A percentile compares a stretch with the other conserved stretches of the same genome.
These are phyloP conservation scores for Mantis religiosa DNA, from an alignment of 2,888 invertebrate genomes.

Conservation along the genomic window DNA sequence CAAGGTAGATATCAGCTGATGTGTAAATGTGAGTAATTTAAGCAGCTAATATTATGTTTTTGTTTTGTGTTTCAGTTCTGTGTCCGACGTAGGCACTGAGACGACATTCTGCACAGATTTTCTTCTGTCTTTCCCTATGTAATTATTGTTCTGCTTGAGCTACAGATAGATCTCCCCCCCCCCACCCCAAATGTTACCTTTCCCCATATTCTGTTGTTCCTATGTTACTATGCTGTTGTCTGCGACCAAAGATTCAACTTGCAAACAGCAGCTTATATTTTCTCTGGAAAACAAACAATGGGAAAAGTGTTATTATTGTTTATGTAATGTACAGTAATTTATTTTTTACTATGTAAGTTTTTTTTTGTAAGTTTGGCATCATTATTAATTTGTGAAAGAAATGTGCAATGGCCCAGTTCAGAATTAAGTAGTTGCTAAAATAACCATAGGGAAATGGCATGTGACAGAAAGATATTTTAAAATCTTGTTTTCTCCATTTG, in stretches of 20 bases:
- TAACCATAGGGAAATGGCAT: neutral
- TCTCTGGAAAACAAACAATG: neutral
- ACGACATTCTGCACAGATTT: neutral
- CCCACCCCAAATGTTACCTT: neutral
- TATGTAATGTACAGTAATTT: neutral
- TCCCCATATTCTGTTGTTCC: neutral
- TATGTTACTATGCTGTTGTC: neutral
- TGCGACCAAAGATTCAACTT: neutral
- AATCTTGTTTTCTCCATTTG: neutral
- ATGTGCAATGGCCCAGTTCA: neutral
- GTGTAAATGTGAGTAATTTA: too few relatives aligned
- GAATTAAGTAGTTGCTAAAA: neutral
- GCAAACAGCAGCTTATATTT: too few relatives aligned
- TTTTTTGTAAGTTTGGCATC: neutral
- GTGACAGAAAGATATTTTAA: neutral
- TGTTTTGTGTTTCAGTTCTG: constrained; percentile 54
- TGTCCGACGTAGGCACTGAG: constrained; percentile 64
- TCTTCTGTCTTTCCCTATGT: neutral
- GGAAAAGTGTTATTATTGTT: neutral
- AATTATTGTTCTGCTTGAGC: neutral
- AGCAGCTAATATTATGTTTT: neutral
- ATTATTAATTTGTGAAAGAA: neutral
- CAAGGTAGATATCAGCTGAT: too few relatives aligned
- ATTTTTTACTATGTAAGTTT: neutral
- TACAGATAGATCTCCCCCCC: neutral